A percentile compares a stretch with the other conserved stretches of the same genome.
phyloP scores from a whole-genome alignment of 2,797 vertebrate species.

The Gobio occitaniae region DNA sequence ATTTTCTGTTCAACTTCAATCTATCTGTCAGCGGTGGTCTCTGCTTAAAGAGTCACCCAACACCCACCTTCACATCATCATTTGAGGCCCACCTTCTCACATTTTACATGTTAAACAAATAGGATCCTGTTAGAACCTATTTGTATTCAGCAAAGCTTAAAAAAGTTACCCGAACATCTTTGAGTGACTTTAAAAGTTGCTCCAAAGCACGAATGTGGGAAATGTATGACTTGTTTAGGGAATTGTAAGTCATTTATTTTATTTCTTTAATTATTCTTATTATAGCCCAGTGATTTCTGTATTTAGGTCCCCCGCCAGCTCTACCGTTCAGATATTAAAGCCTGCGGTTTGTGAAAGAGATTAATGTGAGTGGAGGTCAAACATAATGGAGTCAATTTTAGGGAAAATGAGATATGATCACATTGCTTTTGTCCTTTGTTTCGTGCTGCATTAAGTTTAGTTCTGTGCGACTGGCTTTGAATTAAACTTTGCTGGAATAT shows the following conservation, averaged over 20 bases:
- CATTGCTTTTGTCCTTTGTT: slow-evolving; percentile 62
- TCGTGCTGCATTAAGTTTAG: slow-evolving; percentile 67
- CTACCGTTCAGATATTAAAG: slow-evolving; percentile 70
- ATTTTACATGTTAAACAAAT: slow-evolving; percentile 20
- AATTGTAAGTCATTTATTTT: slow-evolving; percentile 69
- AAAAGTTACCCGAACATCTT: slow-evolving; percentile 14
- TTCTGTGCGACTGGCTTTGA: slow-evolving; percentile 61
- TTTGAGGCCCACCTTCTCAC: slow-evolving; percentile 4
- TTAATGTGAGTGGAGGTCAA: slow-evolving; percentile 76
- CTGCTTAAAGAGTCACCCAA: slow-evolving; percentile 28
- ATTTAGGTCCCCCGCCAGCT: slow-evolving; percentile 67
- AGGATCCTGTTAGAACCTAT: neutral
- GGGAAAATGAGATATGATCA: slow-evolving; percentile 74
- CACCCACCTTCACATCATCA: slow-evolving; percentile 29
- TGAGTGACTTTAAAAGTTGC: slow-evolving; percentile 26
- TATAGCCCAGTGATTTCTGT: slow-evolving; percentile 71
- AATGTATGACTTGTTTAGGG: slow-evolving; percentile 69
- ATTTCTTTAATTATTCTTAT: slow-evolving; percentile 74
- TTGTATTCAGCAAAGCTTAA: neutral
- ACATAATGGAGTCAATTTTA: slow-evolving; percentile 76
- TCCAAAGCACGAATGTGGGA: slow-evolving; percentile 23
- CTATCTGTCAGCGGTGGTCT: slow-evolving; percentile 32
- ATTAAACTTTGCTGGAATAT: slow-evolving; percentile 47
- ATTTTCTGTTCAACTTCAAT: slow-evolving; percentile 43
- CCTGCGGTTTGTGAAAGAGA: slow-evolving; percentile 74